Evolutionary conservation across 2,888 invertebrate species (phyloP), one percentile per base, ranked within the genome.

Genomic region (Hemistola chrysoprasaria): DNA sequence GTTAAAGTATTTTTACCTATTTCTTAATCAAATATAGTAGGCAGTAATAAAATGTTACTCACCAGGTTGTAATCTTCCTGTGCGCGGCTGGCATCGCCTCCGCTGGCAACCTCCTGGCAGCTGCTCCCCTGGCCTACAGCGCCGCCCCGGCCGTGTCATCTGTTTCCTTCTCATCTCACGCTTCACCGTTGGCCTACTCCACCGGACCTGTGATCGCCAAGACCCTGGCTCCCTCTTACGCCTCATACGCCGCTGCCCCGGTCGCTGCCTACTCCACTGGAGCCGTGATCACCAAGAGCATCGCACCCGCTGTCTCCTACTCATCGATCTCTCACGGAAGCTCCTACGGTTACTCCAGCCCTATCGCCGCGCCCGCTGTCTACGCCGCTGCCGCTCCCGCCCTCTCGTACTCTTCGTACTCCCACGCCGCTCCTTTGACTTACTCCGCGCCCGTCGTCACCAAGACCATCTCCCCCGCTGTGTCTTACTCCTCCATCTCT

Each of bases 81-180:
- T 89, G 92, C 69, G 80, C 89, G 60, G 87, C 91, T 76, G 90
- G 92, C 59, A 83, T 90, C 51, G 91, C 90, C 62, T 90, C 89
- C 65, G 93, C 92, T 40, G 93, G 93, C 50, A 69, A 89, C 58
- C 68, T 92, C 8, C 70, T 81, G 10, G 81, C 85, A 43, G 78
- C 72, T 11, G 81, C 77, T 22, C 53, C 52, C 7, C 50, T 55
- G n/a, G 55, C 88, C 84, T 57, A 79, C 55, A 66, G 74, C 78
- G 54, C 73, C 48, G 56, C 71, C 50, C 82, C 51, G 50, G 60
- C 71, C 53, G 65, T 53, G 38, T 79, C 88, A 36, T 78, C 78
- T 49, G 60, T 65, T 9, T 64, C 70, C 2, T 65, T 84, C 48
- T 86, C 90, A 39, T 77, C 87, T 38, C 86, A 46, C 57, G 67